These are phyloP conservation scores for Sinocyclocheilus rhinocerous DNA, from an alignment of 2,113 vertebrate species.

Conservation along the genomic window DNA sequence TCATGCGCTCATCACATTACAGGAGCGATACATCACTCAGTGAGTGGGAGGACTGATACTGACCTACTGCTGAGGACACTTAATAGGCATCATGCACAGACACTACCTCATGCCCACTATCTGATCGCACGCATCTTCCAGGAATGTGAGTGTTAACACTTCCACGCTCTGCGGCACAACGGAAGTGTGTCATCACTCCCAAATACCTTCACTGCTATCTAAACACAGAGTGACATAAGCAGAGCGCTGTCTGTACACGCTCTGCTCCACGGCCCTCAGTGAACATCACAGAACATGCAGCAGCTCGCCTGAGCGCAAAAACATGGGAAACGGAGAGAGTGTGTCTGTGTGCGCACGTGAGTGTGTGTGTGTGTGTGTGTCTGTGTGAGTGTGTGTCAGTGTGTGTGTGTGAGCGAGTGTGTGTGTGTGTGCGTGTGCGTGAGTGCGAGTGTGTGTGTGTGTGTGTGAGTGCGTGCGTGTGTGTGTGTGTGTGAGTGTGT, in stretches of 20 bases:
- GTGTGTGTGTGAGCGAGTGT: too few species aligned
- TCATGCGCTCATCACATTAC: conserved; percentile 3
- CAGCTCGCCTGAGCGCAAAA: background rate
- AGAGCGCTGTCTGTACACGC: background rate
- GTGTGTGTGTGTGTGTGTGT: background rate
- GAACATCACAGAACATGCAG: conserved; percentile 1
- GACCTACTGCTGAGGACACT: conserved; percentile 24
- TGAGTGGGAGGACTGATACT: conserved; percentile 20
- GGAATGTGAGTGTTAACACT: background rate
- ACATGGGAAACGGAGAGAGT: background rate
- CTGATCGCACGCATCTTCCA: background rate
- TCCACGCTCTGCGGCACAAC: background rate
- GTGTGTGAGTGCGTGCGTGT: background rate
- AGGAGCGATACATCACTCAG: conserved; percentile 20
- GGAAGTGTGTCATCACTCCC: conserved; percentile 33
- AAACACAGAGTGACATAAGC: conserved; percentile 9
- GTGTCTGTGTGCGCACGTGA: background rate
- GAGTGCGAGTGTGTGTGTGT: too few species aligned
- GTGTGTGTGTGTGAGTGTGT: background rate
- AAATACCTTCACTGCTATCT: conserved; percentile 5
- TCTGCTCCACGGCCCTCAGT: background rate
- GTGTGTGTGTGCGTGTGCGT: background rate
- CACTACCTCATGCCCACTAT: background rate
- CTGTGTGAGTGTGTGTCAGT: too few species aligned
- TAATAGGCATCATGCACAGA: conserved; percentile 16